phyloP scores from a whole-genome alignment of 2,888 invertebrate species.

The Polietes domitor region DNA sequence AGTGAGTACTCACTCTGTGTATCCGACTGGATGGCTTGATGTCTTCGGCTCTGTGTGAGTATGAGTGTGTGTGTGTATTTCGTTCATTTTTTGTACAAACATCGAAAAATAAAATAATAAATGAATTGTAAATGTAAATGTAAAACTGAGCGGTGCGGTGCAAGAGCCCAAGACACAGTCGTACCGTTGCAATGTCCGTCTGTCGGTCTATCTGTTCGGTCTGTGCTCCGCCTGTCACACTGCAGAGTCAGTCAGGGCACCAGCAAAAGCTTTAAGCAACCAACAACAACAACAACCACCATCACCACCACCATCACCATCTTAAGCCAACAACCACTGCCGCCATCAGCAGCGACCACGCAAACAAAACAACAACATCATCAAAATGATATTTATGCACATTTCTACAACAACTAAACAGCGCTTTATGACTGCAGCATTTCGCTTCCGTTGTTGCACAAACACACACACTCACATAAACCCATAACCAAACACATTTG shows the following conservation, averaged over 20 bases:
- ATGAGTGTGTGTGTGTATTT: neutral
- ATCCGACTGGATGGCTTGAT: no score
- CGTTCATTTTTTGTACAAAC: slow-evolving; percentile 22
- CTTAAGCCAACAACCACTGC: no score
- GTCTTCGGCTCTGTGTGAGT: neutral
- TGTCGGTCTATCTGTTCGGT: neutral
- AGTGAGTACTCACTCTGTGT: neutral
- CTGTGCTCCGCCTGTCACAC: no score
- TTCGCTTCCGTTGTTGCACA: slow-evolving; percentile 61
- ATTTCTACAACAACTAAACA: slow-evolving; percentile 47
- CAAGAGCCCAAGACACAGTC: slow-evolving; percentile 20
- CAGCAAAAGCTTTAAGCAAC: slow-evolving; percentile 2
- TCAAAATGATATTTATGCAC: slow-evolving; percentile 49
- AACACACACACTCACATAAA: neutral
- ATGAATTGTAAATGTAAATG: slow-evolving; percentile 65
- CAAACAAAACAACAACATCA: neutral
- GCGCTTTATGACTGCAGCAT: slow-evolving; percentile 60
- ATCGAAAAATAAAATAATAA: slow-evolving; percentile 59
- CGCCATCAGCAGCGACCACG: neutral
- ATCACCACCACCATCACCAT: no score
- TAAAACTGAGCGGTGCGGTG: slow-evolving; percentile 30
- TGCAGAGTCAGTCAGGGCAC: slow-evolving; percentile 9
- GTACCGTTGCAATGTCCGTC: neutral
- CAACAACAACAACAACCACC: neutral
- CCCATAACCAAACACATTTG: neutral